A percentile compares a stretch with the other conserved stretches of the same genome.
These are phyloP conservation scores for Drosophila hamatofila DNA, from an alignment of 2,888 invertebrate genomes.

Conservation along the genomic window DNA sequence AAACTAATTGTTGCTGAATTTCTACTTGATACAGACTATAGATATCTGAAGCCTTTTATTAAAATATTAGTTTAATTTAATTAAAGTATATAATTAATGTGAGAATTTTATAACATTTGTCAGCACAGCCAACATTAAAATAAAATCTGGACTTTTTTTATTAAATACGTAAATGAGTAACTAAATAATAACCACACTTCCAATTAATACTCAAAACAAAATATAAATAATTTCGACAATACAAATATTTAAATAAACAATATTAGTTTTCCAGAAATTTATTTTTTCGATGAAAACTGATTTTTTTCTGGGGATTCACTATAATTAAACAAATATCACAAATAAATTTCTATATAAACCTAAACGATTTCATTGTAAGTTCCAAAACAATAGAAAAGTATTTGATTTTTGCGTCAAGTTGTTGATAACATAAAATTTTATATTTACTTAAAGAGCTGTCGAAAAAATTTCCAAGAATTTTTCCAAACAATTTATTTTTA, in stretches of 20 bases:
- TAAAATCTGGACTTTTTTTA: background rate
- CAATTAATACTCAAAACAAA: no score
- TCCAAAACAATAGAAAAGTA: slow-evolving; percentile 4
- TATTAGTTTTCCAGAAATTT: background rate
- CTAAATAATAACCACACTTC: no score
- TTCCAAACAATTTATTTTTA: slow-evolving; percentile 2
- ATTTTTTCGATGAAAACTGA: background rate
- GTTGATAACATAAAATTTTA: slow-evolving; percentile 16
- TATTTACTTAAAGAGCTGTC: slow-evolving; percentile 51
- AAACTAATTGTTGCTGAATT: background rate
- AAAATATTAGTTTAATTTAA: background rate
- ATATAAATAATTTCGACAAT: background rate
- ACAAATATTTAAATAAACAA: background rate
- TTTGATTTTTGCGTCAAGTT: slow-evolving; percentile 1
- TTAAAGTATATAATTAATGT: background rate
- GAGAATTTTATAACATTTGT: background rate
- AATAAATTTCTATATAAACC: background rate
- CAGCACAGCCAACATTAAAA: background rate
- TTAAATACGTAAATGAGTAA: background rate
- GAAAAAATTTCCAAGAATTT: slow-evolving; percentile 24
- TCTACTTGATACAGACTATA: no score
- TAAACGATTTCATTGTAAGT: slow-evolving; percentile 7
- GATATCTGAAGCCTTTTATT: background rate
- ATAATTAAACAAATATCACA: background rate
- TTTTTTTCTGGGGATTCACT: background rate